These are phyloP conservation scores for Boloria euphrosyne DNA, from an alignment of 2,888 invertebrate genomes.

Conservation along the genomic window DNA sequence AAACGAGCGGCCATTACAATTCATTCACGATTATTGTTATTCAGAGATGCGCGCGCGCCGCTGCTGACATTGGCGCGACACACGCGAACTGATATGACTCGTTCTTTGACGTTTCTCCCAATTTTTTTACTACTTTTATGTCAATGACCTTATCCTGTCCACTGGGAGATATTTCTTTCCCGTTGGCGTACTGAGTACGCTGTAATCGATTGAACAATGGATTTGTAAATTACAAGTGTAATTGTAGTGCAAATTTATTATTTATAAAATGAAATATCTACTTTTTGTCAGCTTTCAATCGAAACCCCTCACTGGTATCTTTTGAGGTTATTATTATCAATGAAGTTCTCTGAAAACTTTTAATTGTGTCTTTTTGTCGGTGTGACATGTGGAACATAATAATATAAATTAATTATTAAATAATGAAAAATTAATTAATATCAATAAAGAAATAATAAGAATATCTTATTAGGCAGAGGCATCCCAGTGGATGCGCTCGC, in stretches of 20 bases:
- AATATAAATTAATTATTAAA: neutral
- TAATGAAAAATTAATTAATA: too few relatives aligned
- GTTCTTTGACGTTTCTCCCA: conserved; percentile 43
- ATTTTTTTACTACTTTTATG: conserved; percentile 42
- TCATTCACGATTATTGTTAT: conserved; percentile 77
- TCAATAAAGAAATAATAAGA: too few relatives aligned
- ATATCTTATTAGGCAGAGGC: too few relatives aligned
- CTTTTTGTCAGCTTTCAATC: neutral
- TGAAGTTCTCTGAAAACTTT: conserved; percentile 14
- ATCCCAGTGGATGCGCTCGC: too few relatives aligned
- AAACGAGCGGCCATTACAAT: conserved; percentile 70
- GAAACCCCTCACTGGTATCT: conserved; percentile 8
- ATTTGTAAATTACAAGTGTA: conserved; percentile 17
- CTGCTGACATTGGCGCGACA: conserved; percentile 57
- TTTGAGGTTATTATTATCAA: conserved; percentile 3
- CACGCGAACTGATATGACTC: conserved; percentile 55
- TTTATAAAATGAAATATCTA: conserved; percentile 18
- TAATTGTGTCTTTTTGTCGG: conserved; percentile 5
- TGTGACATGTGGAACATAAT: neutral
- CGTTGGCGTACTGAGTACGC: conserved; percentile 24
- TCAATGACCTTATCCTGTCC: conserved; percentile 43
- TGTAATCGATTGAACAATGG: conserved; percentile 26
- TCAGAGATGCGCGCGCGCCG: conserved; percentile 57
- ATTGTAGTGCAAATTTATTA: conserved; percentile 13
- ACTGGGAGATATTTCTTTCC: conserved; percentile 37